Conservation (phyloP, 2,113 vertebrate species). For the Lutjanus erythropterus region DNA sequence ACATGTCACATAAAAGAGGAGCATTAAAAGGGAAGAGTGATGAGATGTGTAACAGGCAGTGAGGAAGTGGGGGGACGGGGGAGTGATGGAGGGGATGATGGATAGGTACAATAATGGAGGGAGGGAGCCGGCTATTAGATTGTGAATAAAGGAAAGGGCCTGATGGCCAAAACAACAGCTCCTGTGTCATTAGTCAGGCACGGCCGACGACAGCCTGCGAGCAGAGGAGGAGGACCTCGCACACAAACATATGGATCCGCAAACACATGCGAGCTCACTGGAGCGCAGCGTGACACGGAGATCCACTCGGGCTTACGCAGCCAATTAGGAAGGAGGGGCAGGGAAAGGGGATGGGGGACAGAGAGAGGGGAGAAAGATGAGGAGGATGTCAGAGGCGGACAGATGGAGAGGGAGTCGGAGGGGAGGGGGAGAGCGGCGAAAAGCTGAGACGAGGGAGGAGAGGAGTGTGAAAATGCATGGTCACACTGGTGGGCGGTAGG, state of each 20-base stretch:
- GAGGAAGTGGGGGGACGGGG: not conserved
- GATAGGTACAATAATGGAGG: slow-evolving; percentile 58
- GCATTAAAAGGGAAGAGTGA: not conserved
- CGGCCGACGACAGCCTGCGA: slow-evolving; percentile 57
- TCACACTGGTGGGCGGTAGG: slow-evolving; percentile 66
- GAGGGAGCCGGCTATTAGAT: slow-evolving; percentile 52
- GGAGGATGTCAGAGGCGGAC: slow-evolving; percentile 60
- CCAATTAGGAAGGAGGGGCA: slow-evolving; percentile 61
- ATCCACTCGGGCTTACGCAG: slow-evolving; percentile 25
- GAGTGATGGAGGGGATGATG: slow-evolving; percentile 37
- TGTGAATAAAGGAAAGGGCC: slow-evolving; percentile 44
- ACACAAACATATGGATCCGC: slow-evolving; percentile 26
- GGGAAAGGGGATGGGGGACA: slow-evolving; percentile 17
- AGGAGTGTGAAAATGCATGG: slow-evolving; percentile 38
- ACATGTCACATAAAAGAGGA: slow-evolving; percentile 9
- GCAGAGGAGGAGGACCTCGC: slow-evolving; percentile 12
- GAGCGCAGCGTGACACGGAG: slow-evolving; percentile 52
- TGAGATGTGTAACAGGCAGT: slow-evolving; percentile 22
- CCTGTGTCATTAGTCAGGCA: slow-evolving; percentile 67
- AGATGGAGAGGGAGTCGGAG: slow-evolving; percentile 59
- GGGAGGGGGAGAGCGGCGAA: not conserved
- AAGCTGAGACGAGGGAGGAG: slow-evolving; percentile 8
- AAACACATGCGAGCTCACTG: slow-evolving; percentile 32
- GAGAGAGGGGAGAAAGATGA: slow-evolving; percentile 23
- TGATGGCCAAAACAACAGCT: slow-evolving; percentile 53